These are phyloP conservation scores for Sicus ferrugineus DNA, from an alignment of 2,888 invertebrate species.

Conservation along the genomic window DNA sequence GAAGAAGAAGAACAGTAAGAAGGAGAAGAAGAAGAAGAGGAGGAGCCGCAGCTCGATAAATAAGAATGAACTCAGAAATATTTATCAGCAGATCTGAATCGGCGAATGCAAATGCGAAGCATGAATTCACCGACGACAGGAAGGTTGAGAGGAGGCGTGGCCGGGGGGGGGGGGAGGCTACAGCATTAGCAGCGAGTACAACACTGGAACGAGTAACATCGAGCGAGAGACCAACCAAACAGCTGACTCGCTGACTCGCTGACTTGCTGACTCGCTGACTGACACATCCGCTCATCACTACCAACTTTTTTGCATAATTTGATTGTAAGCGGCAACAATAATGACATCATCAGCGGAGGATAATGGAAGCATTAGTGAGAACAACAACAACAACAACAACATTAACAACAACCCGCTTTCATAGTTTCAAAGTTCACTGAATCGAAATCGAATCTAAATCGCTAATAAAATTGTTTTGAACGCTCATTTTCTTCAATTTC, in stretches of 20 bases:
- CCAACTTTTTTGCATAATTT: constrained; percentile 9
- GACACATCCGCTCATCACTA: constrained; percentile 17
- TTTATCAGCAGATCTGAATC: constrained; percentile 27
- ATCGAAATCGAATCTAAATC: neutral
- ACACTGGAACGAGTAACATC: too few species aligned
- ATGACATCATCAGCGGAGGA: neutral
- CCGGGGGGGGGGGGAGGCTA: neutral
- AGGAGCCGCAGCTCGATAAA: neutral
- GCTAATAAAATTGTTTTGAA: constrained; percentile 14
- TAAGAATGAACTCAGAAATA: constrained; percentile 16
- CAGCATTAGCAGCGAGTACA: neutral
- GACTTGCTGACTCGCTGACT: neutral
- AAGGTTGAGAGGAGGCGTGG: neutral
- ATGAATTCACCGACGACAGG: neutral
- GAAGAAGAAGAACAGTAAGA: neutral
- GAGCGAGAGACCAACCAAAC: too few species aligned
- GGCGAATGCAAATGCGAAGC: constrained; percentile 15
- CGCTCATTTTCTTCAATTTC: neutral
- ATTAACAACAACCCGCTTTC: neutral
- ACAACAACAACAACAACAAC: neutral
- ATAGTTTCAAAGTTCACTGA: neutral
- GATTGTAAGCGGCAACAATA: neutral
- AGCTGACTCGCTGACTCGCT: too few species aligned
- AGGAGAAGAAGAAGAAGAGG: constrained; percentile 1
- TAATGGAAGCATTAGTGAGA: too few species aligned